phyloP scores from a whole-genome alignment of 2,797 vertebrate species.

The Acanthis flammea region DNA sequence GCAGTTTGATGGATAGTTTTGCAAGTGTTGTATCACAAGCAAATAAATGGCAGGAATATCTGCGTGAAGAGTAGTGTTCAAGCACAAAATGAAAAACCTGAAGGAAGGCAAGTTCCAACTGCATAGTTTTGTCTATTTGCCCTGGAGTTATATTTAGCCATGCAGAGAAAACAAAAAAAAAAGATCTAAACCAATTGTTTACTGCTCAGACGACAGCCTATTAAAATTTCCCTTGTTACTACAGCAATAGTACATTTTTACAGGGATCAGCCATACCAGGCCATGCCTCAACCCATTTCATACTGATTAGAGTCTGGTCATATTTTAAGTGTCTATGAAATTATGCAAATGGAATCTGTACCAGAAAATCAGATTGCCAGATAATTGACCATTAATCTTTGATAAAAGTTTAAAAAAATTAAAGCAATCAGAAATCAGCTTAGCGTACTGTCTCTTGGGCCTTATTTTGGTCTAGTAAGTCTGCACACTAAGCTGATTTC shows the following conservation, averaged over 20 bases:
- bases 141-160: conserved; percentile 6
- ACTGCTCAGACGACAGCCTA: conserved; percentile 7
- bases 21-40: background rate
- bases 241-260: conserved; percentile 25
- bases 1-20: background rate
- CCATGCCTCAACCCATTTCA: conserved; percentile 51
- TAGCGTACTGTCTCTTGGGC: conserved; percentile 47
- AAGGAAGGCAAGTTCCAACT: background rate
- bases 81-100: conserved; percentile 1
- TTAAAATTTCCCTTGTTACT: conserved; percentile 40
- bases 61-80: background rate
- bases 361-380: conserved; percentile 68
- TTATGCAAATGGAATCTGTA: conserved; percentile 66
- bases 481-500: conserved; percentile 65
- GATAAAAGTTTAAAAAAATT: conserved; percentile 68
- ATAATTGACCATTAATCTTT: conserved; percentile 71
- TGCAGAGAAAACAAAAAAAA: background rate
- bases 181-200: background rate
- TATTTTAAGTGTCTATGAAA: conserved; percentile 67
- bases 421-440: conserved; percentile 67
- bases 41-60: background rate
- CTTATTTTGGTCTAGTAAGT: conserved; percentile 64
- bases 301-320: conserved; percentile 57
- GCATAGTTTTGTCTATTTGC: background rate
- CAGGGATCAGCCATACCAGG: conserved; percentile 36